These are phyloP conservation scores for Colinus virginianus DNA, from an alignment of 2,113 vertebrate genomes.

Conservation along the genomic window DNA sequence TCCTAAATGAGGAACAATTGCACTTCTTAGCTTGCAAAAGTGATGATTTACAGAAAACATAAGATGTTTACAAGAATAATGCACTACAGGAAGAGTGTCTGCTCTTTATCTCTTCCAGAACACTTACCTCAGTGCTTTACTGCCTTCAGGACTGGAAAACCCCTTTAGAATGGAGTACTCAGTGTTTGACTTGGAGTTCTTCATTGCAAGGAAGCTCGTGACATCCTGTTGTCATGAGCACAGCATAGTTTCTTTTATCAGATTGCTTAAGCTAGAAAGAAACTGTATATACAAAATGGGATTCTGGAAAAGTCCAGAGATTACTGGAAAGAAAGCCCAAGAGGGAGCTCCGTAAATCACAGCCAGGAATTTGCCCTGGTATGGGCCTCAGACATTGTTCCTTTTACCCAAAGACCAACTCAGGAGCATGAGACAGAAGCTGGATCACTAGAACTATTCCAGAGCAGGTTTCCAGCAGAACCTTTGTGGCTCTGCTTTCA, in stretches of 20 bases:
- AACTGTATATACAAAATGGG: neutral
- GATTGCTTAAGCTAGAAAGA: neutral
- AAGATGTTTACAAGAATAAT: rapidly evolving
- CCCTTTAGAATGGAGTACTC: neutral
- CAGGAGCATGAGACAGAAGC: neutral
- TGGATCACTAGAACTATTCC: neutral
- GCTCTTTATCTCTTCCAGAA: neutral
- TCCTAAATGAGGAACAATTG: neutral
- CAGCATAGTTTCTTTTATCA: neutral
- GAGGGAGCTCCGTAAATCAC: neutral
- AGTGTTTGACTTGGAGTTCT: neutral
- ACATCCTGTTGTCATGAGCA: neutral
- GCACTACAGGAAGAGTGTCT: neutral
- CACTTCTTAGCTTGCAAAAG: neutral
- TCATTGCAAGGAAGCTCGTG: neutral
- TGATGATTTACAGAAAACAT: rapidly evolving
- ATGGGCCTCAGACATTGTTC: neutral
- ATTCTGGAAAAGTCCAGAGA: neutral
- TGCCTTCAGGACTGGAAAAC: neutral
- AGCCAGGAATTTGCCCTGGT: neutral
- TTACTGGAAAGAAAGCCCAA: neutral
- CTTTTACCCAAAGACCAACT: neutral
- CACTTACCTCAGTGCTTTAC: neutral
- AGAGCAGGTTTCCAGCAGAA: neutral
- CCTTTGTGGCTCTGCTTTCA: neutral